Conservation (phyloP, 1,140 invertebrate genomes). For the Euura saliciscinereae region DNA sequence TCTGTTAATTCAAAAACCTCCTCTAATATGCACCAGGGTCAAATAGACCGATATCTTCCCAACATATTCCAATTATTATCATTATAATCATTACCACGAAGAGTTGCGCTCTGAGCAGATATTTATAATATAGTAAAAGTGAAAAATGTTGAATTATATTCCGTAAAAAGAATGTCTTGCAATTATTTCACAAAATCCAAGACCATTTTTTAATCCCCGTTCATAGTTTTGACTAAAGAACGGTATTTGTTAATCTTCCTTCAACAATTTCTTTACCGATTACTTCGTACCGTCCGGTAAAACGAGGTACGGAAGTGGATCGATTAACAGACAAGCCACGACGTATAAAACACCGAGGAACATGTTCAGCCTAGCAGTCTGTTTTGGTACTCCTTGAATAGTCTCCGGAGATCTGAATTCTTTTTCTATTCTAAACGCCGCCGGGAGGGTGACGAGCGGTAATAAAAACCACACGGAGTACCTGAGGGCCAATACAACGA, state of each 20-base stretch:
- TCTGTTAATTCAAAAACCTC: no score
- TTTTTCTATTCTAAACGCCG: constrained; percentile 90
- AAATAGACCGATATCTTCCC: no score
- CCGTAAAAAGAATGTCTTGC: no score
- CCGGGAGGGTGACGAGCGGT: constrained; percentile 84
- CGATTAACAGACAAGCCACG: constrained; percentile 67
- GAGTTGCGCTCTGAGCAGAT: no score
- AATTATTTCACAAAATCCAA: not conserved
- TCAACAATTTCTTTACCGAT: not conserved
- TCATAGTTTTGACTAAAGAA: not conserved
- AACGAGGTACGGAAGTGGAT: constrained; percentile 49
- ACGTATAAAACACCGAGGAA: constrained; percentile 91
- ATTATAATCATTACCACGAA: no score
- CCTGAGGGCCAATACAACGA: constrained; percentile 82
- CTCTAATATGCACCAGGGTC: no score
- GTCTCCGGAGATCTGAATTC: constrained; percentile 80
- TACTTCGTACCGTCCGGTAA: not conserved
- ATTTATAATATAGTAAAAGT: no score
- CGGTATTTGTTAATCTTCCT: not conserved
- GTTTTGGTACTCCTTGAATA: constrained; percentile 81
- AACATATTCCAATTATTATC: no score
- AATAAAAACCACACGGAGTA: constrained; percentile 88
- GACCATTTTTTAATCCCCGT: not conserved
- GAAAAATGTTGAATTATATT: no score
- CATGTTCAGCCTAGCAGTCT: constrained; percentile 90